Percentiles rank a stretch among this genome's conserved stretches.
Evolutionary conservation across 2,888 invertebrate species (phyloP).

Genomic region (Leucophora obtusa): DNA sequence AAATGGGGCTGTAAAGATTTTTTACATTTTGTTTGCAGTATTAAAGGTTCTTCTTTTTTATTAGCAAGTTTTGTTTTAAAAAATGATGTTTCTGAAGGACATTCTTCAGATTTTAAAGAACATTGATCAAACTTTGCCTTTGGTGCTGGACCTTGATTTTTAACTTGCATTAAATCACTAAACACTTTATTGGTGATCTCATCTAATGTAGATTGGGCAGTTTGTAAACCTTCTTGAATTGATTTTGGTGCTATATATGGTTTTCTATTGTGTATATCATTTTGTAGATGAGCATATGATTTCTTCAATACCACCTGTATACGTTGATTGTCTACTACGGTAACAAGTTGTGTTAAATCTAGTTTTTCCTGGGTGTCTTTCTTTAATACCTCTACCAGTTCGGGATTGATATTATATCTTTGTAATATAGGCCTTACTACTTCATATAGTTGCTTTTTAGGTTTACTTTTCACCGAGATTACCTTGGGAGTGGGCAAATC

Average conservation of each 20-base stretch:
- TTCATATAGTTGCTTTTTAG: slow-evolving; percentile 88
- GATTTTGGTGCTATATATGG: slow-evolving; percentile 43
- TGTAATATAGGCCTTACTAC: slow-evolving; percentile 91
- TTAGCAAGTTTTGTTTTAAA: slow-evolving; percentile 82
- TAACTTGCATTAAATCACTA: slow-evolving; percentile 85
- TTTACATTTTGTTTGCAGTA: slow-evolving; percentile 74
- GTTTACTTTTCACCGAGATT: slow-evolving; percentile 93
- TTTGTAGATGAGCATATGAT: slow-evolving; percentile 61
- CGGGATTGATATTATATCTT: slow-evolving; percentile 89
- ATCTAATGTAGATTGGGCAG: slow-evolving; percentile 80
- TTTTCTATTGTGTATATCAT: slow-evolving; percentile 33
- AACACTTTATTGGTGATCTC: slow-evolving; percentile 89
- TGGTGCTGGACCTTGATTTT: slow-evolving; percentile 68
- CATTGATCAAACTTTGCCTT: slow-evolving; percentile 79
- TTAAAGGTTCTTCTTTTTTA: slow-evolving; percentile 75
- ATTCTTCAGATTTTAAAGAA: slow-evolving; percentile 82
- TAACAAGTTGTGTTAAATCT: slow-evolving; percentile 76
- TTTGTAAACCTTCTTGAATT: slow-evolving; percentile 50
- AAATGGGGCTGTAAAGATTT: slow-evolving; percentile 71
- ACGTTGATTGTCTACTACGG: slow-evolving; percentile 80
- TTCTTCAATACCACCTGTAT: slow-evolving; percentile 79
- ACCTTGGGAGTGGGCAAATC: slow-evolving; percentile 89
- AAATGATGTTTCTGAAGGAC: slow-evolving; percentile 86
- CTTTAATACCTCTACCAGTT: slow-evolving; percentile 80
- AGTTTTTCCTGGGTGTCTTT: slow-evolving; percentile 76